Evolutionary conservation across 2,113 vertebrate species (phyloP).

Genomic region (Cavia aperea): DNA sequence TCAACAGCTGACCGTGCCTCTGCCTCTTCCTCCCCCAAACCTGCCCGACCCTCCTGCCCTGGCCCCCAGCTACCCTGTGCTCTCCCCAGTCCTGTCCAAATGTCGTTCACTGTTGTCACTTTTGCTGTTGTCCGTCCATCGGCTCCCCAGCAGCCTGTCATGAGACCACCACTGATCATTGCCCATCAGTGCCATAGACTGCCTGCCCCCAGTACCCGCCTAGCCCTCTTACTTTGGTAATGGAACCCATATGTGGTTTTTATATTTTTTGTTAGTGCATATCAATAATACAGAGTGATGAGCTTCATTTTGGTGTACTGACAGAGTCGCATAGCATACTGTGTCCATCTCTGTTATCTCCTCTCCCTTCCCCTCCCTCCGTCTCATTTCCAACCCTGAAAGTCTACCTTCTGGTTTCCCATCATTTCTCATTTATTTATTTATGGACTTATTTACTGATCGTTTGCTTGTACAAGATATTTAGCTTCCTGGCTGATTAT

Average conservation of each 20-base stretch:
- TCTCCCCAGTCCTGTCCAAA: background rate
- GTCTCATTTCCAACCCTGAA: background rate
- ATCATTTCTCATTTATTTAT: background rate
- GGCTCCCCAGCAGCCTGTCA: rapidly evolving
- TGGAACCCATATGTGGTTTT: background rate
- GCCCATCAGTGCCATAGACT: background rate
- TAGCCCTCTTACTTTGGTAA: background rate
- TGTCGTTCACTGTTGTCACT: background rate
- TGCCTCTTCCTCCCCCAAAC: background rate
- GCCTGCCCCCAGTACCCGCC: background rate
- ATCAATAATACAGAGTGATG: background rate
- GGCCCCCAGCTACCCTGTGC: background rate
- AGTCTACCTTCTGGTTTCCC: background rate
- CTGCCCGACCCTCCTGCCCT: rapidly evolving
- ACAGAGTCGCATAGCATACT: background rate
- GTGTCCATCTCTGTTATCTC: background rate
- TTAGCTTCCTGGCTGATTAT: background rate
- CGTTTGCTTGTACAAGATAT: background rate
- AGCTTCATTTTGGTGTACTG: background rate
- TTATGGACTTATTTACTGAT: background rate
- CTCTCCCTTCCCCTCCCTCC: background rate
- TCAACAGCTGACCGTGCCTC: background rate
- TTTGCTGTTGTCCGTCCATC: too few species aligned
- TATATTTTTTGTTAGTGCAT: background rate
- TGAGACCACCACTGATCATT: background rate